Evolutionary conservation across 2,113 vertebrate genomes (phyloP), one percentile per base, ranked within the genome.

Genomic region (Catharus minimus): DNA sequence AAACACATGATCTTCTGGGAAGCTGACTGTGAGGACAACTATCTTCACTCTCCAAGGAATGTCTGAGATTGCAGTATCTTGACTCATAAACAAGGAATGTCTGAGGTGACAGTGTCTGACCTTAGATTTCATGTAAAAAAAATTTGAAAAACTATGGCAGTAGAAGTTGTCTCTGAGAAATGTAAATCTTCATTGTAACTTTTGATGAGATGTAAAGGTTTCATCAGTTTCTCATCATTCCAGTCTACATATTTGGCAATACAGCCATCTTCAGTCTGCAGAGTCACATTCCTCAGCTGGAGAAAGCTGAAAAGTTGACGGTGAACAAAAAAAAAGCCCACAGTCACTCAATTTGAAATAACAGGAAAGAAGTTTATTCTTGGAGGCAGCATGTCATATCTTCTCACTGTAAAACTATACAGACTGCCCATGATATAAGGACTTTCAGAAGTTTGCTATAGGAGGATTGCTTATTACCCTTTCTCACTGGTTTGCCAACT

Each of bases 41-140:
- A 6, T 23, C 38, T 36, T 77, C 13, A 71, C 15, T 41, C 26
- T 46, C 6, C 23, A 49, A 84, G 47, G 9, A 58, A 36, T 15
- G 0, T 58, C 43, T 41, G 11, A 76, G 15, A 19, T 4, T 10
- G 17, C 2, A 17, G 2, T 43, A 36, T 6, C 30, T 89, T 4
- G 3, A 53, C 11, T 24, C 0, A 0, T n/a, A 33, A 53, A 3
- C 8, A n/a, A 57, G 38, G 19, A 57, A 47, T 11, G 0, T 67
- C 24, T 1, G 0, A 76, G 8, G 15, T 5, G 9, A 36, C 4
- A 18, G 3, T 44, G 33, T 30, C 32, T 81, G 36, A 41, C 32
- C 30, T 9, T 36, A 52, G 9, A 6, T 57, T 44, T 7, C 41
- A 53, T 58, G 12, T 10, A 15, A 46, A 49, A 52, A 50, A 28